Conservation (phyloP, 2,797 vertebrate genomes). For the Catamblyrhynchus diadema region DNA sequence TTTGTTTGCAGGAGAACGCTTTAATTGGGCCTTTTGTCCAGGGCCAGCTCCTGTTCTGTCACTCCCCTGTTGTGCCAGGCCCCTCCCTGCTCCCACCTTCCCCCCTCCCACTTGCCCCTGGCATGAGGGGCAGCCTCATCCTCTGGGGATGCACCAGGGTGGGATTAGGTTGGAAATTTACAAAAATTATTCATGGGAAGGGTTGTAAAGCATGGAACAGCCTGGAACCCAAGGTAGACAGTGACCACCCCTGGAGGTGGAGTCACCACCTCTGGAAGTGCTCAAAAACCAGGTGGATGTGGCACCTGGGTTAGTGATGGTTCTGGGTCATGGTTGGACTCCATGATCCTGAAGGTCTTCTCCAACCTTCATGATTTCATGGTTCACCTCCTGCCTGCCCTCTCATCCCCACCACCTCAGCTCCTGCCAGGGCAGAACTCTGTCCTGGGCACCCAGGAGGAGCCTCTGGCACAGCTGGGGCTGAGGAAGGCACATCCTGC, state of each 20-base stretch:
- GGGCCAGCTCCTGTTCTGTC: background rate
- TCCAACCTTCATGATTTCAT: fast-evolving
- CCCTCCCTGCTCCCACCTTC: background rate
- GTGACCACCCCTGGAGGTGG: background rate
- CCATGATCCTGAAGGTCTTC: background rate
- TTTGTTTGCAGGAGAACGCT: background rate
- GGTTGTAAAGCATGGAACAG: background rate
- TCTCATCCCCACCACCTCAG: fast-evolving
- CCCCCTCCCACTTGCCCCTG: background rate
- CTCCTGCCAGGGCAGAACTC: background rate
- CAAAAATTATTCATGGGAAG: background rate
- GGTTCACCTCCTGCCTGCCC: background rate
- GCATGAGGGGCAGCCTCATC: background rate
- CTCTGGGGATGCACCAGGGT: background rate
- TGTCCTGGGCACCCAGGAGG: background rate
- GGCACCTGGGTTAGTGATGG: background rate
- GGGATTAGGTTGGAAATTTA: background rate
- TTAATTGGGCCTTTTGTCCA: background rate
- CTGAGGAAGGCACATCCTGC: background rate
- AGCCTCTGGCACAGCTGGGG: background rate
- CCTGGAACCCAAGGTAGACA: background rate
- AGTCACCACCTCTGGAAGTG: background rate
- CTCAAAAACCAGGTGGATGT: fast-evolving
- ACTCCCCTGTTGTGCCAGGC: background rate
- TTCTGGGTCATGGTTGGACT: no score